Evolutionary conservation across 2,797 vertebrate species (phyloP).

Genomic region (Melanotaenia nigrans): DNA sequence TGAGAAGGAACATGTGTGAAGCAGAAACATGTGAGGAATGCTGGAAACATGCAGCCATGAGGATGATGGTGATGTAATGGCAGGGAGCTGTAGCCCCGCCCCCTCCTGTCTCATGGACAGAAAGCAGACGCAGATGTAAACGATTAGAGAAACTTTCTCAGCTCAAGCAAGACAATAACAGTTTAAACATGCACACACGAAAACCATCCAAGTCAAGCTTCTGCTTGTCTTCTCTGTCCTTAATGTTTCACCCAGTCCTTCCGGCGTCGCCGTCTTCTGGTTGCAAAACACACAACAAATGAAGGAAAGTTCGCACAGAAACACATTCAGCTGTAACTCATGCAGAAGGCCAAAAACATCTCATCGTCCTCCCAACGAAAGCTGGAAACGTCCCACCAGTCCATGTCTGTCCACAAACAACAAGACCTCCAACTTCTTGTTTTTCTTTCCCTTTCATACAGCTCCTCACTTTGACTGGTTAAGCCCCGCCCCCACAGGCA

Average conservation of each 20-base stretch:
- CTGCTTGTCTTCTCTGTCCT: background rate
- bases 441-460: too few relatives aligned
- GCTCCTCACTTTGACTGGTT: too few relatives aligned
- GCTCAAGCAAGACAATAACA: constrained; percentile 11
- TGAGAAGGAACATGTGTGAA: background rate
- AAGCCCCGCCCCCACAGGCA: too few relatives aligned
- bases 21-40: constrained; percentile 30
- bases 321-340: too few relatives aligned
- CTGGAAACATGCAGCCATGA: constrained; percentile 14
- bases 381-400: too few relatives aligned
- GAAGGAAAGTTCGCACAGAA: background rate
- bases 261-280: too few relatives aligned
- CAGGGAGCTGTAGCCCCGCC: background rate
- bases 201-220: constrained; percentile 15
- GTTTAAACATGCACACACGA: constrained; percentile 20
- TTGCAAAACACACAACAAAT: background rate
- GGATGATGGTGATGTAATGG: constrained; percentile 27
- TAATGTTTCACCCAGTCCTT: background rate
- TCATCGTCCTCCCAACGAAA: too few relatives aligned
- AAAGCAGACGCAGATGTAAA: constrained; percentile 41
- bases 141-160: constrained; percentile 19
- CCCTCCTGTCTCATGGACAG: background rate
- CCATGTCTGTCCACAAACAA: too few relatives aligned
- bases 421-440: too few relatives aligned
- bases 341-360: too few relatives aligned